Evolutionary conservation across 2,797 vertebrate genomes (phyloP).

Genomic region (Intellagama lesueurii): DNA sequence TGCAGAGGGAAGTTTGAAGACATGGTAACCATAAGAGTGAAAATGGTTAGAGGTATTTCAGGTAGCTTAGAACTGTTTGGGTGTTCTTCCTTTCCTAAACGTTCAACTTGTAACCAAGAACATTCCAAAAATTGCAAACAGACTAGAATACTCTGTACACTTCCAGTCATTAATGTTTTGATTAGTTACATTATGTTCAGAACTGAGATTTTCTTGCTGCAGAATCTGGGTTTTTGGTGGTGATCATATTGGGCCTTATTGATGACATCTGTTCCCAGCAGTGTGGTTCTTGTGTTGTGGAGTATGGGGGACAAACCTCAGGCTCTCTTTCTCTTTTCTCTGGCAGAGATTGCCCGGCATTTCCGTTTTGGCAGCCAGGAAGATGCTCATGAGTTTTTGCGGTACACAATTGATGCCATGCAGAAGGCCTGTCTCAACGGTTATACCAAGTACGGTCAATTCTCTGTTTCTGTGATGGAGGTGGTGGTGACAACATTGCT

Average conservation of each 20-base stretch:
- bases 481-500: neutral
- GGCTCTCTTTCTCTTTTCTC: neutral
- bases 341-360: slow-evolving; percentile 91
- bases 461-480: neutral
- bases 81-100: neutral
- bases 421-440: slow-evolving; percentile 94
- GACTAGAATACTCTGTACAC: neutral
- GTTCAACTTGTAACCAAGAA: neutral
- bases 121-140: neutral
- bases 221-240: neutral
- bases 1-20: neutral
- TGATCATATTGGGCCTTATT: neutral
- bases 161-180: neutral
- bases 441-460: slow-evolving; percentile 85
- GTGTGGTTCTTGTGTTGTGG: fast-evolving
- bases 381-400: slow-evolving; percentile 94
- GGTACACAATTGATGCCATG: slow-evolving; percentile 96
- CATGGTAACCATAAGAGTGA: neutral
- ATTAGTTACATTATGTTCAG: neutral
- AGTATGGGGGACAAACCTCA: neutral
- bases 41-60: neutral
- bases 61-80: neutral
- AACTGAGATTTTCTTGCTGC: neutral
- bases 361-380: slow-evolving; percentile 94
- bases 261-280: neutral